A percentile compares a stretch with the other conserved stretches of the same genome.
Conservation (phyloP, 2,888 invertebrate species). For the Eristalinus aeneus region DNA sequence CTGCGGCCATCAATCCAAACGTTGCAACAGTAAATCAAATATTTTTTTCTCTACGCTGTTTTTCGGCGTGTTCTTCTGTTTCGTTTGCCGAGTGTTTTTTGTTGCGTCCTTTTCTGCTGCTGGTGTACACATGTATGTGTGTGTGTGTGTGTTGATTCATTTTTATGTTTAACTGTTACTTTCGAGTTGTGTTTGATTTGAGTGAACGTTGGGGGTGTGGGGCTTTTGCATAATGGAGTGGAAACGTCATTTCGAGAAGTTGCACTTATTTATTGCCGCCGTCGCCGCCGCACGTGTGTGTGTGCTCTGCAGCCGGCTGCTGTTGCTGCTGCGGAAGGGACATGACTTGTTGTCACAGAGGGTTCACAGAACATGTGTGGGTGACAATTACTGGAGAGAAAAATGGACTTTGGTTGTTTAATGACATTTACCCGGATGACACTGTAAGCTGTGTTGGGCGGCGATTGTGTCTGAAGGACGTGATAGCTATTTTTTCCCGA, state of each 20-base stretch:
- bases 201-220: slow-evolving; percentile 10
- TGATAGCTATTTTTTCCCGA: background rate
- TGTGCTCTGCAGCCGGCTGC: background rate
- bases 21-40: slow-evolving; percentile 71
- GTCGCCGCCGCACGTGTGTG: slow-evolving; percentile 4
- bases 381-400: slow-evolving; percentile 61
- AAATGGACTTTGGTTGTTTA: slow-evolving; percentile 40
- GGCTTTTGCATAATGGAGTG: slow-evolving; percentile 69
- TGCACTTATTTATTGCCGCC: slow-evolving; percentile 68
- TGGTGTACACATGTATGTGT: background rate
- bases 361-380: slow-evolving; percentile 46
- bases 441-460: background rate
- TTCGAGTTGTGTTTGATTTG: slow-evolving; percentile 52
- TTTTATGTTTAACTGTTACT: slow-evolving; percentile 24
- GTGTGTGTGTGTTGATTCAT: background rate
- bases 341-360: slow-evolving; percentile 45
- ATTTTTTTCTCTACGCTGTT: slow-evolving; percentile 33
- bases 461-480: background rate
- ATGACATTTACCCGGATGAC: slow-evolving; percentile 25
- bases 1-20: slow-evolving; percentile 67
- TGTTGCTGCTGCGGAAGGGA: slow-evolving; percentile 14
- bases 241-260: slow-evolving; percentile 70
- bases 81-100: background rate
- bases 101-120: background rate
- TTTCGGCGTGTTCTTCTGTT: background rate